Conservation (phyloP, 1,140 invertebrate species). For the Bombus superbus region DNA sequence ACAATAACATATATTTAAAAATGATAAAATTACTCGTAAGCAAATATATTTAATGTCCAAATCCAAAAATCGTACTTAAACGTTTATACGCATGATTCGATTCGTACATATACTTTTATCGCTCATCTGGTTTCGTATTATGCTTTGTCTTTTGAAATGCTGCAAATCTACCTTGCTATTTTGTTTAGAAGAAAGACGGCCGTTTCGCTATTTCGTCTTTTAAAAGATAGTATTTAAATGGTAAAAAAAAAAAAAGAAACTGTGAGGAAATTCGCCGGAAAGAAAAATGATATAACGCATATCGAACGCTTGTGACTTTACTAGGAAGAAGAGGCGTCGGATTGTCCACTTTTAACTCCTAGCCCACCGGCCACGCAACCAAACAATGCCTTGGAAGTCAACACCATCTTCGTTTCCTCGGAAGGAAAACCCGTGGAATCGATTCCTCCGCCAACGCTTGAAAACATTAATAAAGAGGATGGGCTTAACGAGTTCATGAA, state of each 20-base stretch:
- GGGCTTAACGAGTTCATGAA: slow-evolving; percentile 78
- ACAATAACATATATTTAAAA: not conserved
- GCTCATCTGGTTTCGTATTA: not conserved
- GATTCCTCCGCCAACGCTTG: slow-evolving; percentile 70
- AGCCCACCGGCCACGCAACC: slow-evolving; percentile 72
- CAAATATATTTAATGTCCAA: too few relatives aligned
- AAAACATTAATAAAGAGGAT: slow-evolving; percentile 78
- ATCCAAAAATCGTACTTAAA: too few relatives aligned
- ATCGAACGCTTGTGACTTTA: slow-evolving; percentile 11
- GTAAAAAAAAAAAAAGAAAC: not conserved
- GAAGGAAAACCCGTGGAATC: slow-evolving; percentile 73
- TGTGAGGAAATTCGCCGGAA: not conserved
- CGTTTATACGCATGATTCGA: too few relatives aligned
- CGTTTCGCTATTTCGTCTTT: not conserved
- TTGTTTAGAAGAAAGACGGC: not conserved
- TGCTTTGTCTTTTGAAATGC: not conserved
- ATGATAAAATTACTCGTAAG: not conserved
- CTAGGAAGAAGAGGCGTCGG: slow-evolving; percentile 81
- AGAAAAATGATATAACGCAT: not conserved
- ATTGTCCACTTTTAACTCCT: slow-evolving; percentile 81
- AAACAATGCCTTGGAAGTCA: slow-evolving; percentile 56
- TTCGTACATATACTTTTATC: not conserved
- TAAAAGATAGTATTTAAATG: not conserved
- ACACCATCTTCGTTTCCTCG: slow-evolving; percentile 69
- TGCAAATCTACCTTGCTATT: not conserved